Evolutionary conservation across 2,888 invertebrate genomes (phyloP), one percentile per base, ranked within the genome.

Genomic region (Smittia sp.): DNA sequence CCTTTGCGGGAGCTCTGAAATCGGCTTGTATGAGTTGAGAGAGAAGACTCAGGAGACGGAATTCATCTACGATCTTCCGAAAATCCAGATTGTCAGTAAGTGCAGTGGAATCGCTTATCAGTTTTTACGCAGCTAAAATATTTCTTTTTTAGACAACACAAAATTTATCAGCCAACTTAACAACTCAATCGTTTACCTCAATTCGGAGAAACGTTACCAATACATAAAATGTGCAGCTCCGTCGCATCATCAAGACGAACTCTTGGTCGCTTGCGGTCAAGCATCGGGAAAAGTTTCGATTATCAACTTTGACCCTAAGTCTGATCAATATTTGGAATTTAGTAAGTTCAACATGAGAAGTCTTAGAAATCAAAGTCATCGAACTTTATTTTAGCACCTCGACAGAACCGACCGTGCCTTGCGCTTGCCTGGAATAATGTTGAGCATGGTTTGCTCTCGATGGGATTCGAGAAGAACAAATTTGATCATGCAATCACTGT

Each of bases 181-280:
- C n/a, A 27, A 13, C 6, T 41, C 52, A 20, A n/a, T 69, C 18
- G 52, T 9, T 15, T 54, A 52, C 15, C 62, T 73, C 1, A 65
- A 52, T 15, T 78, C 79, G n/a, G 82, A 83, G 69, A 79, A 78
- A 65, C 80, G 81, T 18, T 86, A 93, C 82, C 85, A 92, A 79
- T 89, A 92, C 78, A 90, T 94, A 7, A 92, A 94, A 78, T 94
- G 94, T 80, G 87, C 95, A 38, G 93, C 95, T 78, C 90, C 96
- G 79, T 93, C 93, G 77, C 93, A 94, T 24, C 86, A 88, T 73
- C 89, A 90, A 73, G 86, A 87, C 0, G 93, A 94, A 78, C 88
- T 93, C 52, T 84, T 96, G 62, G 82, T 97, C 46, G 96, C 96
- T 0, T 87, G 96, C 6, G 97, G 96, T 0, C 88, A 94, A 79